phyloP scores from a whole-genome alignment of 2,797 vertebrate genomes.

The Siniperca scherzeri region DNA sequence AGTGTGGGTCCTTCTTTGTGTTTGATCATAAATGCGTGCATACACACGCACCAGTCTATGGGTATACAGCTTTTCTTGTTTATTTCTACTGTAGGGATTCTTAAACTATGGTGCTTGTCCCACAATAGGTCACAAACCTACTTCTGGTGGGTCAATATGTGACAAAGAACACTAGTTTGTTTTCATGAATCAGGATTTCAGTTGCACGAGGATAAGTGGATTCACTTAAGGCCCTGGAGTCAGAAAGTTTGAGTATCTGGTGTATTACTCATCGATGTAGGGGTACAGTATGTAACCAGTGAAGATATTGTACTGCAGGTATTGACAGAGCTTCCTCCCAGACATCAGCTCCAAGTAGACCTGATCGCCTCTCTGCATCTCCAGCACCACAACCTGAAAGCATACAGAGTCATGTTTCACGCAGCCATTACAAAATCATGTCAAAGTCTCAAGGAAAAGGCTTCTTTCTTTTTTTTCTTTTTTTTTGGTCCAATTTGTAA shows the following conservation, averaged over 20 bases:
- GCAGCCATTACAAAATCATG: background rate
- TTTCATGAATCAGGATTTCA: slow-evolving; percentile 18
- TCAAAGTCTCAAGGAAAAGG: background rate
- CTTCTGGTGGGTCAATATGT: background rate
- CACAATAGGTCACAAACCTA: slow-evolving; percentile 5
- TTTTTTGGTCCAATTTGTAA: no score
- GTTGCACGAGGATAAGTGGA: background rate
- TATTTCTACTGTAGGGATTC: slow-evolving; percentile 5
- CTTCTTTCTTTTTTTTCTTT: background rate
- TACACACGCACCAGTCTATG: background rate
- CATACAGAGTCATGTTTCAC: background rate
- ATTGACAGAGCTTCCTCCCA: slow-evolving; percentile 77
- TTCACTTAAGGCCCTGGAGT: slow-evolving; percentile 1
- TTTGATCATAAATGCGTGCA: background rate
- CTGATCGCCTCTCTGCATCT: slow-evolving; percentile 76
- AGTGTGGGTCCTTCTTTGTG: background rate
- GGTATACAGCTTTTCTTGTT: background rate
- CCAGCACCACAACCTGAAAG: slow-evolving; percentile 71
- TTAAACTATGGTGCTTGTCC: slow-evolving; percentile 16
- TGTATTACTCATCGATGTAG: slow-evolving; percentile 15
- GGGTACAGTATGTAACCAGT: slow-evolving; percentile 83
- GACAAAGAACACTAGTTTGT: slow-evolving; percentile 5
- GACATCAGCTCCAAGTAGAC: slow-evolving; percentile 79
- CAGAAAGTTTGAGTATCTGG: background rate
- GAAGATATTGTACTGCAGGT: slow-evolving; percentile 76